Conservation (phyloP, 2,888 invertebrate genomes). For the Trissoscelio sp. region DNA sequence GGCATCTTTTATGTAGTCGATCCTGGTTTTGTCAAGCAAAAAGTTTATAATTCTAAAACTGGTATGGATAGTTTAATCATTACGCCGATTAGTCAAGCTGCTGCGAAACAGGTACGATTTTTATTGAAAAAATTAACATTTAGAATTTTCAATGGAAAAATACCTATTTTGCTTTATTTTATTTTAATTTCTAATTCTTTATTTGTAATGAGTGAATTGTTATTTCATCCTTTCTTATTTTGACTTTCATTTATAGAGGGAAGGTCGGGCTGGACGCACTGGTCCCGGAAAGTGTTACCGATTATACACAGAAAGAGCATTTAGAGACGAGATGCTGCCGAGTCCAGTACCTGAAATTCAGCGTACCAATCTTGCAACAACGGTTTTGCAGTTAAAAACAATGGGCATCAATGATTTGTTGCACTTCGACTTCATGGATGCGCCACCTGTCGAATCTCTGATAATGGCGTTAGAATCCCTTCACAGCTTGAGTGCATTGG, state of each 20-base stretch:
- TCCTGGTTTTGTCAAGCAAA: conserved; percentile 99
- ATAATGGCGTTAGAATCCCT: conserved; percentile 99
- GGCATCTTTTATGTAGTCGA: conserved; percentile 99
- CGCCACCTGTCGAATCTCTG: conserved; percentile 98
- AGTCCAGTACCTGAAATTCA: conserved; percentile 99
- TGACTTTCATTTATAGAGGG: conserved; percentile 83
- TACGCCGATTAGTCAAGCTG: conserved; percentile 99
- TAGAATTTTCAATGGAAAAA: too few relatives aligned
- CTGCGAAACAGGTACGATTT: conserved; percentile 91
- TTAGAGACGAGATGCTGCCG: conserved; percentile 98
- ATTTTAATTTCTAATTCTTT: too few relatives aligned
- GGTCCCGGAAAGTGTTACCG: conserved; percentile 99
- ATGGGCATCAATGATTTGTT: conserved; percentile 99
- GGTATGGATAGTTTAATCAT: conserved; percentile 99
- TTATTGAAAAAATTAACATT: too few relatives aligned
- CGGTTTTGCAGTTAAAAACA: conserved; percentile 97
- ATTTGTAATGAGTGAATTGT: too few relatives aligned
- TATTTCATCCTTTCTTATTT: too few relatives aligned
- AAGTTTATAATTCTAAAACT: conserved; percentile 98
- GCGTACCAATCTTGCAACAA: conserved; percentile 98
- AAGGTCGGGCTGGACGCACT: conserved; percentile 94
- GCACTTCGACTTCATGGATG: conserved; percentile 99
- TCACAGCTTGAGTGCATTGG: conserved; percentile 97
- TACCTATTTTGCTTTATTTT: too few relatives aligned
- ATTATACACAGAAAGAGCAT: conserved; percentile 98